Percentiles rank a stretch among this genome's conserved stretches.
Evolutionary conservation across 1,140 invertebrate genomes (phyloP).

Genomic region (Bemisia tabaci): DNA sequence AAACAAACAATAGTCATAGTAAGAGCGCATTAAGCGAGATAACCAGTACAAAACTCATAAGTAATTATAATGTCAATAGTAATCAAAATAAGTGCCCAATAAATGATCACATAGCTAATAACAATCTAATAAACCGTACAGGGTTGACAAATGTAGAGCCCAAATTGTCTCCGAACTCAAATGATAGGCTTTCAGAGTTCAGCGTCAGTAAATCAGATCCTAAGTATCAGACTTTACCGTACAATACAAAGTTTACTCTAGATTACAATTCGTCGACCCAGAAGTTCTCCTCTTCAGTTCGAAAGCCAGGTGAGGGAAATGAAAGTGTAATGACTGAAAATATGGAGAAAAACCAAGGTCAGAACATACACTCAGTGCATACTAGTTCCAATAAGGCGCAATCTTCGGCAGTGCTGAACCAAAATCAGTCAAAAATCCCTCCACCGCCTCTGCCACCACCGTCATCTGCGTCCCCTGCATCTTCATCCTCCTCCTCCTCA

Average conservation of each 20-base stretch:
- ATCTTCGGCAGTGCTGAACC: slow-evolving; percentile 36
- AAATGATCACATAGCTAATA: not conserved
- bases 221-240: slow-evolving; percentile 85
- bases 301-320: slow-evolving; percentile 12
- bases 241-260: slow-evolving; percentile 38
- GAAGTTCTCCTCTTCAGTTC: slow-evolving; percentile 1
- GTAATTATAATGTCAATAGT: not conserved
- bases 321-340: slow-evolving; percentile 5
- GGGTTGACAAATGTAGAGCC: not conserved
- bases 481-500: slow-evolving; percentile 17
- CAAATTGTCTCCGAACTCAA: not conserved
- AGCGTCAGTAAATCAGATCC: slow-evolving; percentile 61
- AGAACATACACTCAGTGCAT: not conserved
- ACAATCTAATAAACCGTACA: not conserved
- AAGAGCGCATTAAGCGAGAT: slow-evolving; percentile 21
- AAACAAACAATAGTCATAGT: slow-evolving; percentile 6
- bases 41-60: slow-evolving; percentile 7
- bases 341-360: not conserved
- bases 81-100: slow-evolving; percentile 1
- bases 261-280: slow-evolving; percentile 10
- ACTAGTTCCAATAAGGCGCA: slow-evolving; percentile 46
- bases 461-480: slow-evolving; percentile 13
- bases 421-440: slow-evolving; percentile 9
- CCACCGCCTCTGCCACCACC: slow-evolving; percentile 6
- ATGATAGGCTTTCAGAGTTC: not conserved